Percentiles rank a stretch among this genome's conserved stretches.
Evolutionary conservation across 1,140 invertebrate species (phyloP).

Genomic region (Ceratosolen solmsi): DNA sequence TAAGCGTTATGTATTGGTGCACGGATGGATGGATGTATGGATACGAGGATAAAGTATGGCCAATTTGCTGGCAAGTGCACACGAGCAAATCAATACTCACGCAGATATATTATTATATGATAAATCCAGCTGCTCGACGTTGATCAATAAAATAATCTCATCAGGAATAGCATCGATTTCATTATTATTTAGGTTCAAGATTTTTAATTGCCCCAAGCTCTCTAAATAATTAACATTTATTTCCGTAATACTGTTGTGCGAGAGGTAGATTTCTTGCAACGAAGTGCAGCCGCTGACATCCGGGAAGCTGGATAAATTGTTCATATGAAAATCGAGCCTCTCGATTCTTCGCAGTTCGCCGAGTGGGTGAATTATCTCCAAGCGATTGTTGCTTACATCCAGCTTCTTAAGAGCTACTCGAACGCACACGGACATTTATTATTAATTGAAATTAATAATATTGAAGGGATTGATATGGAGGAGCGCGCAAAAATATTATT

Average conservation of each 20-base stretch:
- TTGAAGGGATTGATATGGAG: no score
- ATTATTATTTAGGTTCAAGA: constrained; percentile 85
- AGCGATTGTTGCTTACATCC: constrained; percentile 77
- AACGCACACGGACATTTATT: no score
- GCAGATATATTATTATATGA: constrained; percentile 85
- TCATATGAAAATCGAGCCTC: constrained; percentile 85
- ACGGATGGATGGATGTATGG: not conserved
- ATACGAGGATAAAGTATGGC: not conserved
- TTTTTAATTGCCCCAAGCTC: constrained; percentile 80
- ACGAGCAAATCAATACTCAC: constrained; percentile 72
- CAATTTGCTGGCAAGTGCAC: not conserved
- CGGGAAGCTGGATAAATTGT: constrained; percentile 80
- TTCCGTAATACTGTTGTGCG: constrained; percentile 84
- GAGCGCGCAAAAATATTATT: no score
- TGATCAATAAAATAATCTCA: constrained; percentile 82
- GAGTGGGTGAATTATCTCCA: constrained; percentile 81
- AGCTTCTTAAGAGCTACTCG: constrained; percentile 75
- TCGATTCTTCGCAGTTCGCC: constrained; percentile 87
- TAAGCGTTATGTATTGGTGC: not conserved
- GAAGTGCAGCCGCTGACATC: constrained; percentile 79
- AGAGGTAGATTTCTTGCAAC: constrained; percentile 84
- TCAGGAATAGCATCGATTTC: constrained; percentile 83
- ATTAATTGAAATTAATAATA: no score
- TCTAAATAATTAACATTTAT: constrained; percentile 79
- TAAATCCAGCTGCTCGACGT: constrained; percentile 85